Base-by-base conservation (phyloP, 2,113 vertebrate genomes). In the Eulemur rufifrons region DNA sequence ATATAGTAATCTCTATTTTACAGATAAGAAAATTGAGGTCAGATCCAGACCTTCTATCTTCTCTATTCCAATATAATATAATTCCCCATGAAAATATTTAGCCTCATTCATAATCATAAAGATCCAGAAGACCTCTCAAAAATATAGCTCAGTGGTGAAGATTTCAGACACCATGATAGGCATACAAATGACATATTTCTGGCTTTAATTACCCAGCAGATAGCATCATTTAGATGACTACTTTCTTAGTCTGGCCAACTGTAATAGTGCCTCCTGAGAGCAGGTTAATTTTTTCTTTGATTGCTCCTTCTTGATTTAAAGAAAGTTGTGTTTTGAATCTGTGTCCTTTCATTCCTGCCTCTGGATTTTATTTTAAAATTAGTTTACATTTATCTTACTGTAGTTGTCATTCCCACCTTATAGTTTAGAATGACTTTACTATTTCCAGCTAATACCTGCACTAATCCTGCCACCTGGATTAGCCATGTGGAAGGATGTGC, bases 391-490 rank as follows among this genome's bases (percentile, higher is more conserved):
- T 97, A 54, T 90, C 47, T 96, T 52, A 45, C 39, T 91, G 64
- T 87, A 95, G 5, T 78, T 94, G 20, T 76, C 2, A 95, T 95
- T 95, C 8, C 74, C 59, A 54, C 64, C 34, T 89, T 13, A 74
- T 34, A 14, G 29, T 88, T 56, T 97, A 91, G 14, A 97, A 90
- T 96, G 52, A 96, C 27, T 81, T 34, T 37, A 98, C 52, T 91
- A 89, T 94, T 96, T 73, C 73, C 6, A n/a, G 32, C 61, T 39
- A 2, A 13, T 42, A 73, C 74, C 6, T 4, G 94, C n/a, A 90
- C 96, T 94, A 94, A 56, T 97, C 71, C 91, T 93, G 88, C 39
- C 25, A 96, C 93, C 34, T n/a, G 87, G 86, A 96, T 97, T 89
- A 96, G 10, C 61, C 66, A 2, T 61, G 50, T 56, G 15, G 7